Evolutionary conservation across 1,140 invertebrate genomes (phyloP).

Genomic region (Leptinotarsa texana): DNA sequence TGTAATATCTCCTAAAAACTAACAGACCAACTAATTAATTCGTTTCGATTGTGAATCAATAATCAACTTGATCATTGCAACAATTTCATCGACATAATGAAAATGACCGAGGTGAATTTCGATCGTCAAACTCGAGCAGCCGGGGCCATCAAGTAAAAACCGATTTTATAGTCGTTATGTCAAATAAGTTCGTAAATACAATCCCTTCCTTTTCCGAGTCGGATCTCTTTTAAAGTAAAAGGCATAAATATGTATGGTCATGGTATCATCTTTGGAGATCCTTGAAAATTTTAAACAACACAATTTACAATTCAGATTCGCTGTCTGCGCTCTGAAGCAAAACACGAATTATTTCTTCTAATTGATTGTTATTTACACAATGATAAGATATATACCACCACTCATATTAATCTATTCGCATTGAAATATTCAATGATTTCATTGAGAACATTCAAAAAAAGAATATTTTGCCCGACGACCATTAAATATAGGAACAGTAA

Average conservation of each 20-base stretch:
- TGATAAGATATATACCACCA: constrained; percentile 24
- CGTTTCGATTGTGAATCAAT: no score
- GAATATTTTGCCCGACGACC: no score
- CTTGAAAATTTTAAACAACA: constrained; percentile 41
- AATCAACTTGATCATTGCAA: no score
- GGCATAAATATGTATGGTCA: constrained; percentile 44
- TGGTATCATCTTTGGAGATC: constrained; percentile 40
- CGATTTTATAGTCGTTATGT: no score
- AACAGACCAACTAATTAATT: no score
- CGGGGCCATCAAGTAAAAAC: no score
- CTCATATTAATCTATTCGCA: constrained; percentile 10
- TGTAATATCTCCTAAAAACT: no score
- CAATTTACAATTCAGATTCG: constrained; percentile 43
- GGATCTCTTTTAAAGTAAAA: neutral
- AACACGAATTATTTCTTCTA: constrained; percentile 20
- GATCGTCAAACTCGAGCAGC: no score
- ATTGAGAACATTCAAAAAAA: neutral
- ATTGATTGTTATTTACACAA: constrained; percentile 28
- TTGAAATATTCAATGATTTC: constrained; percentile 14
- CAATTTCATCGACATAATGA: no score
- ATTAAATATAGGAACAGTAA: no score
- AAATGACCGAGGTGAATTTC: no score
- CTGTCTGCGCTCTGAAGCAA: constrained; percentile 24
- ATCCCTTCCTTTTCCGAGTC: neutral
- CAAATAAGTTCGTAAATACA: neutral